Evolutionary conservation across 2,797 vertebrate species (phyloP), one percentile per base, ranked within the genome.

Genomic region (Chloroceryle inda): DNA sequence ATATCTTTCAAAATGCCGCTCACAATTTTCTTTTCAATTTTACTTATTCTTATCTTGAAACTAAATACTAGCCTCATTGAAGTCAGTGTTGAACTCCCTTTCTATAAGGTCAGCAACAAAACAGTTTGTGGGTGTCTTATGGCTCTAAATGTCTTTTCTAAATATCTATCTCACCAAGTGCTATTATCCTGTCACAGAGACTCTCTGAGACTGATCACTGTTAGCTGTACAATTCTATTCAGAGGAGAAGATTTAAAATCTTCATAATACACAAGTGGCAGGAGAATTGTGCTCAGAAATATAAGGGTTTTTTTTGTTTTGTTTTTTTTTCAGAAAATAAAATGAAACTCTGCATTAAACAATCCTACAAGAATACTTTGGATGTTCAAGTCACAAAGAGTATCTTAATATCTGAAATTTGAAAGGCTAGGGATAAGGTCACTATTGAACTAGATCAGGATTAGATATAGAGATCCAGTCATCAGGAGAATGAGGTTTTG

Each of bases 11-110:
- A 96, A 96, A 94, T 92, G 85, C 44, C 85, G 89, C 83, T 96
- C 89, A 90, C 89, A 95, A 88, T 92, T 96, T 96, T 91, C 59
- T 88, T 89, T 95, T 89, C 77, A 52, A 81, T 83, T 96, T 95
- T 92, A 80, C 67, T 96, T 92, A 61, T 92, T 91, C 58, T 81
- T 91, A 61, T 79, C 76, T 94, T 85, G 66, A 83, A 91, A 88
- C 77, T 63, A 88, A 91, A 75, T 92, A 89, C 72, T 94, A 91
- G 37, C 47, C 69, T n/a, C 62, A 69, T 2, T 66, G 38, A 94
- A 94, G 38, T 59, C 66, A 79, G 21, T 1, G 0, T n/a, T 85
- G 76, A 96, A 81, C 50, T 94, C 45, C 4, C n/a, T 74, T 91
- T 89, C 55, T 74, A 9, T 42, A 72, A 88, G 53, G 62, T 91